Base-by-base conservation (phyloP, 2,113 vertebrate genomes). In the Melanostigma gelatinosum region DNA sequence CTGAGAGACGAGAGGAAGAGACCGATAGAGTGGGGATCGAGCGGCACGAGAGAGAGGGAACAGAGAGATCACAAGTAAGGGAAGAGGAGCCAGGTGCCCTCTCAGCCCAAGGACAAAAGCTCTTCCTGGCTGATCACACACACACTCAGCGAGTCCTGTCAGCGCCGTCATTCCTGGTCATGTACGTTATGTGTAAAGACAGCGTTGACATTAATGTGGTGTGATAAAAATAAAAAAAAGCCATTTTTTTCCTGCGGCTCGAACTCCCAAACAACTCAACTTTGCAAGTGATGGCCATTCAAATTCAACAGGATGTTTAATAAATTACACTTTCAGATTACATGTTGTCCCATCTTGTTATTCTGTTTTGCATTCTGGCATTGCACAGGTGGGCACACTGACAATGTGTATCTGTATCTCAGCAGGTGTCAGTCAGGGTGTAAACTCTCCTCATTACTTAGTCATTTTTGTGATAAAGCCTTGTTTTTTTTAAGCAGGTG, bases 101-200 rank as follows among this genome's bases (percentile, higher is more conserved):
- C 85, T 87, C 90, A 89, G 86, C 92, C 91, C 94, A 95, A 95
- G 93, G 93, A 95, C 94, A 94, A 94, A 94, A 92, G 91, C 93
- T 88, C 90, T 93, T 93, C 91, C 88, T 87, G 80, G 85, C 89
- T 92, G 93, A 93, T 93, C 93, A 83, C 88, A 85, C 83, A 72
- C 64, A 75, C 75, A 16, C 72, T 52, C 75, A 65, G 48, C 10
- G 46, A 76, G 55, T 57, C 87, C 93, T 92, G 91, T 94, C 92
- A 93, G 80, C 20, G 61, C 85, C 79, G 83, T 91, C 93, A 92
- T 77, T 83, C 84, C 82, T 66, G 87, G 63, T 90, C 81, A 75
- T 88, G 89, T 85, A 78, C 72, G 80, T 88, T 87, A 87, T 52
- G 85, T 79, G 80, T 88, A 87, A 89, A 72, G 67, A 86, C 70